These are phyloP conservation scores for Drosophila sordidapex DNA, from an alignment of 2,888 invertebrate species.

Conservation along the genomic window DNA sequence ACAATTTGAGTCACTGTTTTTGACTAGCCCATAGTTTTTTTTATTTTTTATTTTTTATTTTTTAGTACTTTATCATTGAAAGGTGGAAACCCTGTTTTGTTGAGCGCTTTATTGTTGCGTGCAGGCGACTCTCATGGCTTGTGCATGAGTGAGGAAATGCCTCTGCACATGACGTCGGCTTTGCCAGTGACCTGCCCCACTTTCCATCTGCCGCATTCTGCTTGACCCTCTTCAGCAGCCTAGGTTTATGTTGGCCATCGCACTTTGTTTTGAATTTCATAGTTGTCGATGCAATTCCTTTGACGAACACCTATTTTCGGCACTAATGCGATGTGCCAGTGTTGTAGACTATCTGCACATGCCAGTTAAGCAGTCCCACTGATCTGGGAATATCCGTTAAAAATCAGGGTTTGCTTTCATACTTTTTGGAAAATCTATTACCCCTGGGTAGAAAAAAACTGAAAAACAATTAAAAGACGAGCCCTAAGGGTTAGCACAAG, in stretches of 20 bases:
- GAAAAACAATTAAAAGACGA: too few relatives aligned
- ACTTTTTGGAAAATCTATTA: neutral
- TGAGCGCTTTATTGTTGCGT: constrained; percentile 49
- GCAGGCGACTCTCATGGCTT: constrained; percentile 7
- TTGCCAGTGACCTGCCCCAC: constrained; percentile 31
- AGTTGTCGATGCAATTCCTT: constrained; percentile 22
- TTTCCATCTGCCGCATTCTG: neutral
- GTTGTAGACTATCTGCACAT: neutral
- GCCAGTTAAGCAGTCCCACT: neutral
- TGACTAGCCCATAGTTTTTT: constrained; percentile 37
- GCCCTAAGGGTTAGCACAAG: neutral
- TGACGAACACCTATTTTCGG: constrained; percentile 20
- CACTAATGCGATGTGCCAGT: neutral
- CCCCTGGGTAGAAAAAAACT: neutral
- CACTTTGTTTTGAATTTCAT: constrained; percentile 13
- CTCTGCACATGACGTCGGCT: constrained; percentile 47
- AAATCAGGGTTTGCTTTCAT: neutral
- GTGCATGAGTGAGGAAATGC: constrained; percentile 1
- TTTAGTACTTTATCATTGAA: neutral
- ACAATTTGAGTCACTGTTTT: constrained; percentile 34
- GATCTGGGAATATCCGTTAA: neutral
- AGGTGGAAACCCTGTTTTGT: constrained; percentile 42
- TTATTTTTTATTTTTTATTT: constrained; percentile 18
- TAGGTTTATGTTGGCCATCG: constrained; percentile 4
- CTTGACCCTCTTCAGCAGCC: neutral